Percentiles rank a stretch among this genome's conserved stretches.
phyloP scores from a whole-genome alignment of 2,888 invertebrate species.

The Xestobium rufovillosum region DNA sequence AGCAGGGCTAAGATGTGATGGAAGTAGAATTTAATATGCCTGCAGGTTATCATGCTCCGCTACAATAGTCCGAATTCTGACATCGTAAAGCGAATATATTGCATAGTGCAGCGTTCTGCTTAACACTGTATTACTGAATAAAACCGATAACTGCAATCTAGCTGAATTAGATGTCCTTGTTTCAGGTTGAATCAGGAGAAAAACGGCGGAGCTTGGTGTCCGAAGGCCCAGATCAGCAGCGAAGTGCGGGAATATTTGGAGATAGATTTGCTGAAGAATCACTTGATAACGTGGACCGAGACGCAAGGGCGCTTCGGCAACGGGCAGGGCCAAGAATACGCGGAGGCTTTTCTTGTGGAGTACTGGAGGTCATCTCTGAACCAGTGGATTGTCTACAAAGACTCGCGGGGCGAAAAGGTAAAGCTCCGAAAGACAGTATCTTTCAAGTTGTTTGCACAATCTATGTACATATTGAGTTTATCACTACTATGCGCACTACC shows the following conservation, averaged over 20 bases:
- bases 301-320: slow-evolving; percentile 89
- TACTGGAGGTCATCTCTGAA: slow-evolving; percentile 64
- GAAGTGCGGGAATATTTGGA: slow-evolving; percentile 76
- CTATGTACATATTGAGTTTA: no score
- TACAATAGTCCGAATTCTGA: no score
- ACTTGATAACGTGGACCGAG: slow-evolving; percentile 75
- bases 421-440: no score
- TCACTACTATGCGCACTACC: no score
- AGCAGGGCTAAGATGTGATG: no score
- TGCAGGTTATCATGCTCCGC: no score
- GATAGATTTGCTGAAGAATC: slow-evolving; percentile 65
- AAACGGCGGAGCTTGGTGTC: slow-evolving; percentile 91
- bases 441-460: slow-evolving; percentile 2
- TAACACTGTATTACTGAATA: no score
- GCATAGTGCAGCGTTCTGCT: no score
- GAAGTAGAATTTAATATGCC: no score
- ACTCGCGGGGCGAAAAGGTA: slow-evolving; percentile 70
- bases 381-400: slow-evolving; percentile 73
- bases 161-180: no score
- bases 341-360: slow-evolving; percentile 75
- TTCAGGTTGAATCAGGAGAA: slow-evolving; percentile 75
- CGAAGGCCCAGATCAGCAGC: slow-evolving; percentile 68
- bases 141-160: no score
- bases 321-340: slow-evolving; percentile 83
- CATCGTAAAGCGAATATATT: no score